Percentiles rank a stretch among this genome's conserved stretches.
Conservation (phyloP, 2,113 vertebrate genomes). For the Archilochus colubris region DNA sequence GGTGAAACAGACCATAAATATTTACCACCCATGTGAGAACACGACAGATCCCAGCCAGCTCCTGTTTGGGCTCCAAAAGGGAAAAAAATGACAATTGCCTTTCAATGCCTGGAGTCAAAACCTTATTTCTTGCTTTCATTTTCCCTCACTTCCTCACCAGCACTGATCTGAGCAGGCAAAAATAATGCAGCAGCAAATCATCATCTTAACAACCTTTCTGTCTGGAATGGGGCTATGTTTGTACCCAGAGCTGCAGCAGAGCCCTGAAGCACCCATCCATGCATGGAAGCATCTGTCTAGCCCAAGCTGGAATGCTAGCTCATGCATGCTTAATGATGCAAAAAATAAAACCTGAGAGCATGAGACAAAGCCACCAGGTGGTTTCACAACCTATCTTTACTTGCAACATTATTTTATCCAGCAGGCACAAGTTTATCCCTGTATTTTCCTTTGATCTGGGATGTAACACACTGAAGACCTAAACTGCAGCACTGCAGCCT, state of each 20-base stretch:
- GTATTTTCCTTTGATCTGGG: not conserved
- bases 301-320: not conserved
- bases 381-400: not conserved
- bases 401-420: not conserved
- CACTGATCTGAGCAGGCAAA: accelerated
- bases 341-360: not conserved
- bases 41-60: slow-evolving; percentile 17
- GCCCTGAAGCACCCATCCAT: not conserved
- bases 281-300: not conserved
- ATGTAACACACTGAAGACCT: not conserved
- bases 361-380: not conserved
- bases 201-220: not conserved
- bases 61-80: not conserved
- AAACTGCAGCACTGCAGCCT: not conserved
- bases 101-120: not conserved
- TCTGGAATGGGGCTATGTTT: not conserved
- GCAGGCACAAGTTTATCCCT: not conserved
- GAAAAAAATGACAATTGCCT: not conserved
- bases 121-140: not conserved
- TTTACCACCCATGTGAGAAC: slow-evolving; percentile 36
- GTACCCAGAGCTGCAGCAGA: not conserved
- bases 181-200: not conserved
- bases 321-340: not conserved
- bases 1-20: slow-evolving; percentile 43
- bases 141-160: not conserved